Base-by-base conservation (phyloP, 2,797 vertebrate species). In the Tenualosa thibaudeaui region DNA sequence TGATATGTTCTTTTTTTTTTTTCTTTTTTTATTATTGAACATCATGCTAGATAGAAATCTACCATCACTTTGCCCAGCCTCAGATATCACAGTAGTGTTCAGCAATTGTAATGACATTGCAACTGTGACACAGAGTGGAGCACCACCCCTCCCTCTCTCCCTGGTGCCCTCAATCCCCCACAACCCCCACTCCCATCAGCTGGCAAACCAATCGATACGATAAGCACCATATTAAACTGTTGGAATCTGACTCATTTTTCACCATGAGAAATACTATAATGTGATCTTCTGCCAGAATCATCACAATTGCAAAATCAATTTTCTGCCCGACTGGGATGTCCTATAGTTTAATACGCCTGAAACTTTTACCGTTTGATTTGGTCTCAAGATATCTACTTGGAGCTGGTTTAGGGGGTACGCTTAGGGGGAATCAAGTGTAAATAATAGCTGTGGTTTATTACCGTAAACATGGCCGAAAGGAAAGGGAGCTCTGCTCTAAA, bases 241-340 rank as follows among this genome's bases (percentile, higher is more conserved):
- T 82, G 68, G 82, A 86, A 88, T 54, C 81, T 81, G 86, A 86
- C 12, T 90, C 75, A 43, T 90, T 91, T 88, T 86, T 82, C 54
- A 83, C 40, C 62, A 85, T 81, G 83, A 84, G 86, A 86, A 89
- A 85, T 85, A 71, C 81, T 68, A 84, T 88, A 89, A 89, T 86
- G 49, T 88, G 81, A 92, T 89, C 71, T 54, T 89, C 75, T 88
- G 84, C 83, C 84, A 90, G 83, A 90, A 91, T 90, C 24, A 89
- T 91, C 84, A 88, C 37, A 89, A 91, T 84, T 90, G 37, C 87
- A 88, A 91, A 90, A 91, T 90, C 87, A 86, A 88, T 90, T 89
- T 90, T 86, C 71, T 82, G 31, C 84, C 89, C 84, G 85, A 85
- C 86, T 88, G 86, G 84, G 85, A 90, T 89, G 86, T 87, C 75